Base-by-base conservation (phyloP, 2,888 invertebrate genomes). In the Parnassius smintheus region DNA sequence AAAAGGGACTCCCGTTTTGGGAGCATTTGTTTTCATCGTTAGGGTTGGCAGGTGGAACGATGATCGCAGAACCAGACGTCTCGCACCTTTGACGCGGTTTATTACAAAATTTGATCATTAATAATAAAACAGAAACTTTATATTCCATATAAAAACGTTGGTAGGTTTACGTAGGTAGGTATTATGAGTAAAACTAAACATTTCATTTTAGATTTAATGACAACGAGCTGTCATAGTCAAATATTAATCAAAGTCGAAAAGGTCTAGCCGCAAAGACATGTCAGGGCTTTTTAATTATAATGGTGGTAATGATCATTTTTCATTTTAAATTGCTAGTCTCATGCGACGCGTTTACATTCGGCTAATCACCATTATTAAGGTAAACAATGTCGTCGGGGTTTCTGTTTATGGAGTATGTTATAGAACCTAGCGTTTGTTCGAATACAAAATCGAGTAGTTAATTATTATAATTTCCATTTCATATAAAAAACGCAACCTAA, bases 211-310 rank as follows among this genome's bases (percentile, higher is more conserved):
- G 77, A 75, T 78, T 77, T 71, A 72, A 72, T 73, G 77, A 75
- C 77, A 80, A 75, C 74, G 76, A 70, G 75, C 82, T 85, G 90
- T 89, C 90, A 86, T 73, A 78, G 72, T 66, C 68, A 76, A 72
- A 77, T 85, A 91, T 91, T 91, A 91, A 91, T 91, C 91, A 91
- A 84, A 87, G 84, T 86, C 84, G 71, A 66, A 77, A 78, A 72
- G 76, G 77, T 78, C 82, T 78, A 78, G 78, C 70, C 77, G 77
- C 72, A 77, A 75, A 73, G 76, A 82, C 76, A 79, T 82, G 83
- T 80, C 78, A 82, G 77, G 79, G 81, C 80, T 82, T 90, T 91
- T 91, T 91, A 91, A 91, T 91, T 90, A 91, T 83, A 81, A 78
- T 78, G 80, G 69, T 70, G 71, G 81, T 83, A 86, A 86, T 87